phyloP scores from a whole-genome alignment of 2,888 invertebrate genomes.

The Cacoxenus indagator region DNA sequence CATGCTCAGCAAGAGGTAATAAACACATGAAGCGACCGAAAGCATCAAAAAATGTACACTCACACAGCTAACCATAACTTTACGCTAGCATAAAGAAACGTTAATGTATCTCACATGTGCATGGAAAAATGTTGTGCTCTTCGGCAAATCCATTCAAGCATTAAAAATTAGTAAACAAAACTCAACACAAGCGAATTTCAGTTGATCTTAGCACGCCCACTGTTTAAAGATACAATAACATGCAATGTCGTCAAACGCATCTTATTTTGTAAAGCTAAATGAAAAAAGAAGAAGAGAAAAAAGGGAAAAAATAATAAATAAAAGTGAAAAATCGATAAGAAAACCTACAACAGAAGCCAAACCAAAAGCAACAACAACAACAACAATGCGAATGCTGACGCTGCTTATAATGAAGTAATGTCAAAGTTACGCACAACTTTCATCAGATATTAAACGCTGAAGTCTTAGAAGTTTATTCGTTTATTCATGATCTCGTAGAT shows the following conservation, averaged over 20 bases:
- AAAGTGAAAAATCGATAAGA: neutral
- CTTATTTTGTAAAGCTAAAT: neutral
- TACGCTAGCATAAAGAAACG: neutral
- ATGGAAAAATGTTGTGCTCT: neutral
- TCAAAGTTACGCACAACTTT: constrained; percentile 2
- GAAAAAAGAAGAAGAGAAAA: neutral
- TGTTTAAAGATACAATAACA: neutral
- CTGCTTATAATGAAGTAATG: constrained; percentile 2
- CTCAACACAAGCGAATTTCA: neutral
- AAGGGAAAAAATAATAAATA: neutral
- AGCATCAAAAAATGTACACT: too few relatives aligned
- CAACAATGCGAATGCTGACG: neutral
- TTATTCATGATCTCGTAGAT: neutral
- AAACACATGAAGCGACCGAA: too few relatives aligned
- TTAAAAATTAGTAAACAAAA: neutral
- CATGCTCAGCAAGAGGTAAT: too few relatives aligned
- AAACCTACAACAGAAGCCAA: neutral
- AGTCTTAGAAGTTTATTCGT: neutral
- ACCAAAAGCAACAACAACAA: neutral
- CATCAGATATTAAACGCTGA: constrained; percentile 10
- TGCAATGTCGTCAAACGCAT: neutral
- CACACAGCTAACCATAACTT: neutral
- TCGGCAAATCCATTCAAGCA: constrained; percentile 1
- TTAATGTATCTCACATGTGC: neutral
- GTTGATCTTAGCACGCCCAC: neutral